Evolutionary conservation across 2,888 invertebrate genomes (phyloP).

Genomic region (Rhorus exstirpatorius): DNA sequence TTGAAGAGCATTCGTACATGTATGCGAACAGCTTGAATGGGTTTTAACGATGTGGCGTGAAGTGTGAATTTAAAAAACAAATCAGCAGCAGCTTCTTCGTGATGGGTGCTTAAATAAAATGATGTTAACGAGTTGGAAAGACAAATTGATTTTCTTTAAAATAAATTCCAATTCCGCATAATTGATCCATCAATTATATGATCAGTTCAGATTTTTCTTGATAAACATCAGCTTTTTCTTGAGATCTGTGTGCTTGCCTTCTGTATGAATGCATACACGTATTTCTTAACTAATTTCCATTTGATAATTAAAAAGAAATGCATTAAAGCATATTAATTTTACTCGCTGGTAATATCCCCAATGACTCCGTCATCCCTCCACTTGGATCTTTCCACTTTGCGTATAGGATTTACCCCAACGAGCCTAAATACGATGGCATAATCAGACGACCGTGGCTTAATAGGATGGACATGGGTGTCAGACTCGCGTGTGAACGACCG

Average conservation of each 20-base stretch:
- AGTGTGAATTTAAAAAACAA: conserved; percentile 27
- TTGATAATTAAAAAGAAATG: not conserved
- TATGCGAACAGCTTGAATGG: conserved; percentile 50
- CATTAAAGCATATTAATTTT: not conserved
- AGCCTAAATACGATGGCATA: conserved; percentile 53
- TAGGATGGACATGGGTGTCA: conserved; percentile 59
- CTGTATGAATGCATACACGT: not conserved
- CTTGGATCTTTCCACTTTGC: conserved; percentile 1
- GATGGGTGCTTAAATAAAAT: conserved; percentile 22
- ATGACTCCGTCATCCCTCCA: conserved; percentile 2
- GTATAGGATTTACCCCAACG: conserved; percentile 44
- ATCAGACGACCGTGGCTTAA: conserved; percentile 65
- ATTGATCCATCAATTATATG: no score
- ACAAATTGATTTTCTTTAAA: not conserved
- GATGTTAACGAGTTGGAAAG: conserved; percentile 10
- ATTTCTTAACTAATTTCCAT: not conserved
- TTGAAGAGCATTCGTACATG: conserved; percentile 5
- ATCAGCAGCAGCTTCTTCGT: not conserved
- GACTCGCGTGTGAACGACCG: conserved; percentile 55
- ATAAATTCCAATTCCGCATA: not conserved
- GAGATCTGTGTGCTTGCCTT: no score
- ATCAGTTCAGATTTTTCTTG: no score
- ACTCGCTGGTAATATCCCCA: not conserved
- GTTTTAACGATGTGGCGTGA: conserved; percentile 71
- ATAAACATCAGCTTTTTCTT: no score